phyloP scores from a whole-genome alignment of 2,888 invertebrate species.

The Drosophila macrothrix region DNA sequence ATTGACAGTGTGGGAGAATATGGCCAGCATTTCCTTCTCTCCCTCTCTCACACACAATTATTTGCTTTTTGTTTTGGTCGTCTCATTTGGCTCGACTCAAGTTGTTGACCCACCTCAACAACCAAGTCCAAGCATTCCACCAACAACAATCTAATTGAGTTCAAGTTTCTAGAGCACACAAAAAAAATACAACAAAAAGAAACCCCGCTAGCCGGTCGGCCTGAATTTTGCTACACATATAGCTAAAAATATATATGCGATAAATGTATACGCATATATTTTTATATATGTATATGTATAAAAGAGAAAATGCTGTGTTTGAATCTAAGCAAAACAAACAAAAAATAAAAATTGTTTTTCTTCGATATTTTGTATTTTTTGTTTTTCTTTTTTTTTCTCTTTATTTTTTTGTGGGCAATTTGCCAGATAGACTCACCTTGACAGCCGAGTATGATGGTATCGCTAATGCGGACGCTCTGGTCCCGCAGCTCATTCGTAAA shows the following conservation, averaged over 20 bases:
- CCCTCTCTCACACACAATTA: constrained; percentile 37
- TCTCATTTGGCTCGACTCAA: constrained; percentile 49
- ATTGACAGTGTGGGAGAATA: not conserved
- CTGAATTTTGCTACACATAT: constrained; percentile 34
- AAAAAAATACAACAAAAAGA: constrained; percentile 57
- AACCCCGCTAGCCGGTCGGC: constrained; percentile 53
- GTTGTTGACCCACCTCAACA: constrained; percentile 83
- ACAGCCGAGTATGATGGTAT: constrained; percentile 90
- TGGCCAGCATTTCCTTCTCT: not conserved
- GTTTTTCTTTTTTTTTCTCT: constrained; percentile 4
- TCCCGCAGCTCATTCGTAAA: constrained; percentile 91
- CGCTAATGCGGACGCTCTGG: constrained; percentile 91
- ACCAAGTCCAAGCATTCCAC: constrained; percentile 59
- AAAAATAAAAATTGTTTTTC: constrained; percentile 21
- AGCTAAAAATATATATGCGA: constrained; percentile 15
- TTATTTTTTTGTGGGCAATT: constrained; percentile 58
- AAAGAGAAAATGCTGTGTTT: constrained; percentile 17
- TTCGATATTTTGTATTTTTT: constrained; percentile 8
- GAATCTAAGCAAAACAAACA: constrained; percentile 58
- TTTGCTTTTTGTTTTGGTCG: constrained; percentile 74
- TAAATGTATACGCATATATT: constrained; percentile 23
- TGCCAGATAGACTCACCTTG: constrained; percentile 87
- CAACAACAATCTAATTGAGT: constrained; percentile 72
- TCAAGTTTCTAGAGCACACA: constrained; percentile 82
- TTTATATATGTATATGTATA: constrained; percentile 16